phyloP scores from a whole-genome alignment of 2,888 invertebrate species.

The Cyaniris semiargus region DNA sequence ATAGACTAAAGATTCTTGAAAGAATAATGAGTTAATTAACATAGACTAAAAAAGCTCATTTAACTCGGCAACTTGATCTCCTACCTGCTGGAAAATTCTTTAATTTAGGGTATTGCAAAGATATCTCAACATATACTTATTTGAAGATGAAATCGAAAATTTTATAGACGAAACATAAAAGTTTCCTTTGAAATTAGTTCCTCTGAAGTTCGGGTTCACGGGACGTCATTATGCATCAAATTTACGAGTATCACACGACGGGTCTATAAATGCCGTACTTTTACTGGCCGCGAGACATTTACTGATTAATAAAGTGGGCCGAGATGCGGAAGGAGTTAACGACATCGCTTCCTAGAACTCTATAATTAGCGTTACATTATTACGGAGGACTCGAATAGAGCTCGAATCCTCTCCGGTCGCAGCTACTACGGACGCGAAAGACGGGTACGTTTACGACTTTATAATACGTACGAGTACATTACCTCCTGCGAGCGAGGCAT shows the following conservation, averaged over 20 bases:
- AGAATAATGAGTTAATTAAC: too few species aligned
- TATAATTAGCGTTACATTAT: conserved; percentile 38
- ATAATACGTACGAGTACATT: conserved; percentile 47
- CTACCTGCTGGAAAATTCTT: too few species aligned
- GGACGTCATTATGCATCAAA: conserved; percentile 62
- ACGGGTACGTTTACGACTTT: conserved; percentile 38
- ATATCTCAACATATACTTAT: neutral
- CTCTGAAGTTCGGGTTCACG: conserved; percentile 66
- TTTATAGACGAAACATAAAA: conserved; percentile 69
- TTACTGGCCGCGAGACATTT: conserved; percentile 75
- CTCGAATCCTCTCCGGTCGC: neutral
- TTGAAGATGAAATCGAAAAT: conserved; percentile 45
- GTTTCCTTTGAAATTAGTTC: conserved; percentile 71
- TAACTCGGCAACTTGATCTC: too few species aligned
- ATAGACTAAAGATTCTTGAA: too few species aligned
- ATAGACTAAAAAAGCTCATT: too few species aligned
- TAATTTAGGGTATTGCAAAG: neutral
- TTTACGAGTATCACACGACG: conserved; percentile 73
- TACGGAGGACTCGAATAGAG: conserved; percentile 33
- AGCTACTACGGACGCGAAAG: conserved; percentile 26
- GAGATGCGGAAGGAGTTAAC: conserved; percentile 70
- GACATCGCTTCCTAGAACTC: conserved; percentile 65
- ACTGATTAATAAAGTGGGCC: conserved; percentile 76
- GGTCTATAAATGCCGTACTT: conserved; percentile 74
- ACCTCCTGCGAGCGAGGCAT: conserved; percentile 51